phyloP scores from a whole-genome alignment of 2,113 vertebrate genomes.

The Erpornis zantholeuca region DNA sequence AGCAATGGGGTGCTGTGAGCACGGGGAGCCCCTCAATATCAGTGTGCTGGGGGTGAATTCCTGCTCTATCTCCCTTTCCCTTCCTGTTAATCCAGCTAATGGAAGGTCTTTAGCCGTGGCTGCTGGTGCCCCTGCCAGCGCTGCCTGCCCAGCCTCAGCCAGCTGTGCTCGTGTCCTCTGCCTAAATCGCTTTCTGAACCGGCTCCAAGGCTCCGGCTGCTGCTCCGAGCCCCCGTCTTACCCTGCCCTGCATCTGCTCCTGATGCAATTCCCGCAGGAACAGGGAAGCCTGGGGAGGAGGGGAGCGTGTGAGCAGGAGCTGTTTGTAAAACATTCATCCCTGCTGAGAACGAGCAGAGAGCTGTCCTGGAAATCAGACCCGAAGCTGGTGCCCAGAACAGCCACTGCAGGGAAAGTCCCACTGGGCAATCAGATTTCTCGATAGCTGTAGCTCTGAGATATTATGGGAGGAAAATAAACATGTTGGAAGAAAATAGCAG shows the following conservation, averaged over 20 bases:
- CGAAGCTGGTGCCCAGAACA: background rate
- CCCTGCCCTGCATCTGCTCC: background rate
- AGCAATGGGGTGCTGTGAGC: background rate
- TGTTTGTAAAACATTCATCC: background rate
- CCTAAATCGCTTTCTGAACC: background rate
- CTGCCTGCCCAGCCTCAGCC: background rate
- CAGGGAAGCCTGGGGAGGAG: background rate
- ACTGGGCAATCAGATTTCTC: accelerated
- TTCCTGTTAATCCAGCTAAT: background rate
- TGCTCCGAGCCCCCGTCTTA: background rate
- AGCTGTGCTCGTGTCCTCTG: background rate
- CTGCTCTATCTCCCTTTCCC: accelerated
- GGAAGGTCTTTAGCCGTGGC: background rate
- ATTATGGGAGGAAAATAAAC: background rate
- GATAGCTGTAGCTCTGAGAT: background rate
- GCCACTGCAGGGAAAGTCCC: background rate
- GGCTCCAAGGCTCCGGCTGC: constrained; percentile 6
- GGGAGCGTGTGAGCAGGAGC: background rate
- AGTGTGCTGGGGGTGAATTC: background rate
- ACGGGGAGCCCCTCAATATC: background rate
- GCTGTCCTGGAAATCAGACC: background rate
- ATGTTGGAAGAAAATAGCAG: background rate
- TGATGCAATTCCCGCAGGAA: constrained; percentile 1
- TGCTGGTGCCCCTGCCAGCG: background rate
- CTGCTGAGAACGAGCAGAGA: background rate